Percentiles rank a stretch among this genome's conserved stretches.
These are phyloP conservation scores for Porites rus DNA, from an alignment of 92 coral and sea anemone species.

Conservation along the genomic window DNA sequence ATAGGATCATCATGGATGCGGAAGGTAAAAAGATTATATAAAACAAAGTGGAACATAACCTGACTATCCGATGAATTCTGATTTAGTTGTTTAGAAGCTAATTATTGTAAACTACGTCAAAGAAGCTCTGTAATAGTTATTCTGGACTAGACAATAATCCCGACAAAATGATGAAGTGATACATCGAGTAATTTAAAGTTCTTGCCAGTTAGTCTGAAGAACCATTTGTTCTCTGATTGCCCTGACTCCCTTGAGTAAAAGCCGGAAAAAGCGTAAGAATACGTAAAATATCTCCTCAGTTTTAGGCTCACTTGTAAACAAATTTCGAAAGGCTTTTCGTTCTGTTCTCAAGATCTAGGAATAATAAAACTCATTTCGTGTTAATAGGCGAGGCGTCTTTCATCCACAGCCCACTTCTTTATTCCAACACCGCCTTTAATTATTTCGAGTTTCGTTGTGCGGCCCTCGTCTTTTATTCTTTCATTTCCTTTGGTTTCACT, in stretches of 20 bases:
- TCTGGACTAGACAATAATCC: background rate
- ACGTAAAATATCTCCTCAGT: background rate
- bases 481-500: slow-evolving; percentile 21
- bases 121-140: no score
- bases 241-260: slow-evolving; percentile 16
- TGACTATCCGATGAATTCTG: no score
- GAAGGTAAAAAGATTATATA: background rate
- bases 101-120: no score
- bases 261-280: background rate
- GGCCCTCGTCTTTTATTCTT: slow-evolving; percentile 4
- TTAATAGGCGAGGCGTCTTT: slow-evolving; percentile 7
- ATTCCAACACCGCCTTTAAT: background rate
- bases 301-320: background rate
- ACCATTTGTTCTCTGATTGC: background rate
- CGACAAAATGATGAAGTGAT: background rate
- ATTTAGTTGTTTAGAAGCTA: no score
- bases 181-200: no score
- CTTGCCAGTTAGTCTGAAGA: background rate
- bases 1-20: background rate
- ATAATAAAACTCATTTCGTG: background rate
- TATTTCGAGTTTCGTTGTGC: background rate
- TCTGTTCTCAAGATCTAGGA: background rate
- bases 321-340: background rate
- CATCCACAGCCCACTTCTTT: slow-evolving; percentile 20
- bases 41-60: background rate